phyloP scores from a whole-genome alignment of 2,113 vertebrate species.

The Oreochromis aureus region DNA sequence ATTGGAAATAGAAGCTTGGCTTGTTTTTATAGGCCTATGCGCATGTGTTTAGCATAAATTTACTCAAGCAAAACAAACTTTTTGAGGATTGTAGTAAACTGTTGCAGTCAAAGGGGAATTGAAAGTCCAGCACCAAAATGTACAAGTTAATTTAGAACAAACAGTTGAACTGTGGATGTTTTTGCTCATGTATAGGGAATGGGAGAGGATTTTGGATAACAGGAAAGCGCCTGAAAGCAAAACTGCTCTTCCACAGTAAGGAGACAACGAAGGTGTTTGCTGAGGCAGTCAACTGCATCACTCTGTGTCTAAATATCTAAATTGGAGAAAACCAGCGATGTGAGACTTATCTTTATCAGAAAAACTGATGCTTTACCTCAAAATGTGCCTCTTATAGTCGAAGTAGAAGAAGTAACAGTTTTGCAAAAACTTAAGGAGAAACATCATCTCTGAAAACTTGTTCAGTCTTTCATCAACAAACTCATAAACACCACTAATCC shows the following conservation, averaged over 20 bases:
- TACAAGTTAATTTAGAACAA: neutral
- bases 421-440: neutral
- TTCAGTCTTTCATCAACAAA: neutral
- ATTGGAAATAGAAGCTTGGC: neutral
- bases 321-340: neutral
- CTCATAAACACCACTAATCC: neutral
- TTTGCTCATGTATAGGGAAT: neutral
- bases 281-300: neutral
- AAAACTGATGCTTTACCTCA: neutral
- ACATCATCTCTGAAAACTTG: neutral
- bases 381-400: neutral
- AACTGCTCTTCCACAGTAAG: neutral
- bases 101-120: neutral
- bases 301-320: neutral
- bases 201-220: neutral
- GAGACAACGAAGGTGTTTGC: neutral
- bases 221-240: neutral
- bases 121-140: neutral
- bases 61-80: neutral
- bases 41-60: neutral
- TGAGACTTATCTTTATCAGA: neutral
- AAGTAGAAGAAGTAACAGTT: neutral
- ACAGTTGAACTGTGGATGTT: accelerated
- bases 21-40: neutral
- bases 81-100: neutral